phyloP scores from a whole-genome alignment of 2,888 invertebrate species.

The Belgica antarctica region DNA sequence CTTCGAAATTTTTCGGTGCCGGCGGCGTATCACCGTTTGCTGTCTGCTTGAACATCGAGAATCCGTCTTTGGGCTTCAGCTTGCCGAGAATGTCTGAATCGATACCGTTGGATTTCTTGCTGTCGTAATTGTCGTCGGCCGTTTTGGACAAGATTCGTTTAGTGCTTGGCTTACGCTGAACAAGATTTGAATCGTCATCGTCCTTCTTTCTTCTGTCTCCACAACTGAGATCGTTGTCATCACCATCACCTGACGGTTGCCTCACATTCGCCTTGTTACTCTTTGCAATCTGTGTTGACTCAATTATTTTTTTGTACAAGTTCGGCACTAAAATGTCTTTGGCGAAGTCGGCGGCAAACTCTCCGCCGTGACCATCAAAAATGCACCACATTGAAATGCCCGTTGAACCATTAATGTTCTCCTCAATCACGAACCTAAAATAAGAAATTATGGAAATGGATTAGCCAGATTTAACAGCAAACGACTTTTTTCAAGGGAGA shows the following conservation, averaged over 20 bases:
- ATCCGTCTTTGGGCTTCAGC: conserved; percentile 51
- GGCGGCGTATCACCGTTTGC: conserved; percentile 44
- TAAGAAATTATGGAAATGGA: too few relatives aligned
- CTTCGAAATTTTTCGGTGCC: conserved; percentile 51
- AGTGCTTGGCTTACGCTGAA: conserved; percentile 46
- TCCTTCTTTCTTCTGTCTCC: neutral
- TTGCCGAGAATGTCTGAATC: conserved; percentile 52
- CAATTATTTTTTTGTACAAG: conserved; percentile 71
- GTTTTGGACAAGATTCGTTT: conserved; percentile 50
- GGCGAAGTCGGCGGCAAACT: conserved; percentile 91
- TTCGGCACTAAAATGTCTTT: conserved; percentile 82
- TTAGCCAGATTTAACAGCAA: too few relatives aligned
- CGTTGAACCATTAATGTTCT: conserved; percentile 74
- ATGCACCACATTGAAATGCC: conserved; percentile 86
- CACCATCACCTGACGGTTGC: conserved; percentile 55
- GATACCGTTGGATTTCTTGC: conserved; percentile 47
- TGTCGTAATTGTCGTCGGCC: conserved; percentile 49
- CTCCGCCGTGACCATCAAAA: conserved; percentile 88
- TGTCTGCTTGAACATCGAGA: conserved; percentile 45
- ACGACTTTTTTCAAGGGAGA: too few relatives aligned
- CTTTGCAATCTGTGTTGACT: conserved; percentile 67
- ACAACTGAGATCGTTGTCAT: conserved; percentile 19
- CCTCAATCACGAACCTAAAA: conserved; percentile 72
- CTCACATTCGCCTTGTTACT: conserved; percentile 52
- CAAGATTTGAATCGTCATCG: neutral